phyloP scores from a whole-genome alignment of 2,113 vertebrate genomes.

The Leucosticte australis region DNA sequence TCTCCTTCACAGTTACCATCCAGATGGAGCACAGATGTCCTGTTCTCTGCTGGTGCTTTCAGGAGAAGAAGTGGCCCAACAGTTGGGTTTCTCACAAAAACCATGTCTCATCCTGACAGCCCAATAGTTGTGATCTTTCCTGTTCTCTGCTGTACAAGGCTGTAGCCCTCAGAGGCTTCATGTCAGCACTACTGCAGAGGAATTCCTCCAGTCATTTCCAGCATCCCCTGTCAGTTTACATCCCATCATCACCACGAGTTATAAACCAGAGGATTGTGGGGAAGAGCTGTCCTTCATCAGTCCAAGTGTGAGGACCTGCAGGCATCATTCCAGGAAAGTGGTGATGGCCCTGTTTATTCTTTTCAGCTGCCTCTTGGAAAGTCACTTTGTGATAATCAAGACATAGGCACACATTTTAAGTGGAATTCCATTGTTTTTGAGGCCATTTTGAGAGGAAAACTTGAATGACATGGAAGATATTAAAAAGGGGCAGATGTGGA shows the following conservation, averaged over 20 bases:
- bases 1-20: background rate
- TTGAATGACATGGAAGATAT: background rate
- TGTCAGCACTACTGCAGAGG: background rate
- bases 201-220: background rate
- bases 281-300: background rate
- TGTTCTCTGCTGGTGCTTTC: background rate
- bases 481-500: background rate
- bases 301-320: rapidly evolving
- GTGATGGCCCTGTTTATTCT: background rate
- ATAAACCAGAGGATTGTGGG: background rate
- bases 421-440: background rate
- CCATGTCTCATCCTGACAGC: background rate
- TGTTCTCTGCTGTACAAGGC: background rate
- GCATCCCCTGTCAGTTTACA: background rate
- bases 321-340: background rate
- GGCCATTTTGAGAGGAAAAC: background rate
- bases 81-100: background rate
- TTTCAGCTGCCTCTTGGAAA: background rate
- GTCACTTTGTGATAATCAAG: background rate
- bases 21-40: background rate
- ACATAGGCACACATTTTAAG: background rate
- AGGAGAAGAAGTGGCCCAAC: background rate
- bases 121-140: background rate
- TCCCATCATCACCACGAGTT: background rate
- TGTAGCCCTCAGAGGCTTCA: background rate